Conservation (phyloP, 2,888 invertebrate genomes). For the Dugesia japonica region DNA sequence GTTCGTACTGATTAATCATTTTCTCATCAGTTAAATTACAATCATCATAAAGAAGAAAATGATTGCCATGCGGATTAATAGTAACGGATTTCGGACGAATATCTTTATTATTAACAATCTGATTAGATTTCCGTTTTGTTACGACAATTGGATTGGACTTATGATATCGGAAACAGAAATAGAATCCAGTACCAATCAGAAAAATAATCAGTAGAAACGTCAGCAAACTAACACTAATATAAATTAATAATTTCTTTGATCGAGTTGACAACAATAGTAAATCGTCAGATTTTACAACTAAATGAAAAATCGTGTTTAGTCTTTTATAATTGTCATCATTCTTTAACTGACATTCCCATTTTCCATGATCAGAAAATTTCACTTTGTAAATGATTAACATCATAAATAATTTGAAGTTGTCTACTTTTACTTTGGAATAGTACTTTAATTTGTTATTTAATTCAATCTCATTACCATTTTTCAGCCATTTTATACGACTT, state of each 20-base stretch:
- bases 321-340: not conserved
- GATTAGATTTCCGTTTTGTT: not conserved
- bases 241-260: not conserved
- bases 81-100: constrained; percentile 12
- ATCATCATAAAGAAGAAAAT: constrained; percentile 1
- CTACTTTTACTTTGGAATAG: not conserved
- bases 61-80: not conserved
- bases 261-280: not conserved
- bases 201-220: not conserved
- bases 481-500: not conserved
- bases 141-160: not conserved
- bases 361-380: not conserved
- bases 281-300: not conserved
- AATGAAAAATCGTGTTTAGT: not conserved
- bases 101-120: not conserved
- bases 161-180: constrained; percentile 2
- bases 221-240: not conserved
- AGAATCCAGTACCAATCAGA: not conserved
- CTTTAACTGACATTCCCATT: not conserved
- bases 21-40: not conserved
- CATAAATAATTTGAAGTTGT: not conserved
- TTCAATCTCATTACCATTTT: not conserved
- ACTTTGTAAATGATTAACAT: not conserved
- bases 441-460: not conserved
- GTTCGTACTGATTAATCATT: not conserved